phyloP scores from a whole-genome alignment of 2,797 vertebrate species.

The Typhlichthys eigenmanni region DNA sequence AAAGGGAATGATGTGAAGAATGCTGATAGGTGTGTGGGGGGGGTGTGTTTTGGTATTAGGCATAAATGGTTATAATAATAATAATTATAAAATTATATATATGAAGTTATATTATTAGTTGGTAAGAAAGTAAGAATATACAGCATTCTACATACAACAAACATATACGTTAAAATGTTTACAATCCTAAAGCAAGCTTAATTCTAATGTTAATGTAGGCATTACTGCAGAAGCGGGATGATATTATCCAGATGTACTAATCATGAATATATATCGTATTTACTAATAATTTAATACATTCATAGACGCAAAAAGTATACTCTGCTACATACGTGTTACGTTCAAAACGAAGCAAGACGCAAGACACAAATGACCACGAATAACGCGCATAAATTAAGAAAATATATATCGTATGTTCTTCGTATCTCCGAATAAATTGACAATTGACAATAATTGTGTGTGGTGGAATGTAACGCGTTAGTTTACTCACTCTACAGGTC shows the following conservation, averaged over 20 bases:
- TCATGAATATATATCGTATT: not conserved
- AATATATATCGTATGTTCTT: not conserved
- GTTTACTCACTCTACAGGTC: conserved; percentile 64
- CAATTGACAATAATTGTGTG: not conserved
- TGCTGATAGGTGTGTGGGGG: conserved; percentile 1
- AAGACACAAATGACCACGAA: not conserved
- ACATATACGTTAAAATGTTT: not conserved
- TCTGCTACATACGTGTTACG: not conserved
- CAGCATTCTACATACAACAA: not conserved
- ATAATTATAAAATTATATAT: not conserved
- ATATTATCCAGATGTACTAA: too few relatives aligned
- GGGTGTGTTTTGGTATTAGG: not conserved
- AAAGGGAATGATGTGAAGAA: not conserved
- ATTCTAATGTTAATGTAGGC: too few relatives aligned
- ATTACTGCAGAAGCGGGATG: too few relatives aligned
- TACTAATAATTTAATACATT: not conserved
- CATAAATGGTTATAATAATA: not conserved
- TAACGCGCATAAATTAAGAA: not conserved
- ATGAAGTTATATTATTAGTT: not conserved
- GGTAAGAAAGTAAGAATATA: not conserved
- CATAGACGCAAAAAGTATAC: not conserved
- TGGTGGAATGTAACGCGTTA: too few relatives aligned
- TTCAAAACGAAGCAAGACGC: not conserved
- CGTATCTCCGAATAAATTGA: not conserved
- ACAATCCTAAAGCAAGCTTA: too few relatives aligned